Conservation (phyloP, 35 echinoderm and acorn worm species). For the Acanthaster planci region DNA sequence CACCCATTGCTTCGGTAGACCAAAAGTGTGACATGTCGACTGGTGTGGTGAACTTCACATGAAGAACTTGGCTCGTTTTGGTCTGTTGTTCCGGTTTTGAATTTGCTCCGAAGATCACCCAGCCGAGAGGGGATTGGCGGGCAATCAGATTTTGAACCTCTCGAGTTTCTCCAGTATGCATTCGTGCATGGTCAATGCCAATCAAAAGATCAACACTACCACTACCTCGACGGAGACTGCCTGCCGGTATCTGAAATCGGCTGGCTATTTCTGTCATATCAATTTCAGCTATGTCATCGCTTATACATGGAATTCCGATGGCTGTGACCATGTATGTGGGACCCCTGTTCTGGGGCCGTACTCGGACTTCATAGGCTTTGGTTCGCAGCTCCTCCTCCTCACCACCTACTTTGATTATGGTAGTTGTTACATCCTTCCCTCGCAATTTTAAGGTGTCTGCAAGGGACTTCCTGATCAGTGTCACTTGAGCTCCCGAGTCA, state of each 20-base stretch:
- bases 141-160: conserved; percentile 36
- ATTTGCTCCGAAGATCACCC: conserved; percentile 66
- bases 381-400: conserved; percentile 70
- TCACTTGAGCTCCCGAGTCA: conserved; percentile 63
- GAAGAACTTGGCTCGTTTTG: no score
- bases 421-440: conserved; percentile 46
- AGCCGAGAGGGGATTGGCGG: conserved; percentile 61
- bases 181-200: conserved; percentile 56
- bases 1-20: no score
- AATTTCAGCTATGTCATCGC: conserved; percentile 43
- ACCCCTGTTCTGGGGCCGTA: background rate
- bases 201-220: conserved; percentile 58
- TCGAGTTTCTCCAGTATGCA: conserved; percentile 43
- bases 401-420: conserved; percentile 70
- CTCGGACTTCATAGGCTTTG: conserved; percentile 44
- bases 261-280: conserved; percentile 20
- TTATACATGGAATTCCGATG: conserved; percentile 54
- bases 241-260: conserved; percentile 1
- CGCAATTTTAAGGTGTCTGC: conserved; percentile 55
- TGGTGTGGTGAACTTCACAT: no score
- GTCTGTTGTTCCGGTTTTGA: background rate
- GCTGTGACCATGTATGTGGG: conserved; percentile 15
- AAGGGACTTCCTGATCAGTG: conserved; percentile 53
- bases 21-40: no score
- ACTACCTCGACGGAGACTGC: conserved; percentile 42